Evolutionary conservation across 2,113 vertebrate genomes (phyloP), one percentile per base, ranked within the genome.

Genomic region (Ramphastos sulfuratus): DNA sequence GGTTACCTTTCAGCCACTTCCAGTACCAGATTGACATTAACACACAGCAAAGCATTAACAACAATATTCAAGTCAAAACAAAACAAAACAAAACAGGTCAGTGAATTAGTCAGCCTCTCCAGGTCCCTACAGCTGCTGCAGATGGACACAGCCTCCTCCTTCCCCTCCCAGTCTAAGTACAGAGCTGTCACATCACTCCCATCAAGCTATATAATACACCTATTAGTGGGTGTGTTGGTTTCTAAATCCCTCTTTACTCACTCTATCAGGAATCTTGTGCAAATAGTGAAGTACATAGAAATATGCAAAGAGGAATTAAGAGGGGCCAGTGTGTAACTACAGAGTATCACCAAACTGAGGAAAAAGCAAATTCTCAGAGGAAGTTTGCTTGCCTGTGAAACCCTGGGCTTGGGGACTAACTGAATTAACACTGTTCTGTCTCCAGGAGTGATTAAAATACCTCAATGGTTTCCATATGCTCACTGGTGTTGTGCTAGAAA

Each of bases 391-490:
- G 67, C 54, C 56, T 69, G 31, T 70, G 79, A 73, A 87, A 37
- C n/a, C 25, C 64, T 39, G 67, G 74, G 83, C 58, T 48, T 28
- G 28, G 10, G 71, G 37, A 64, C 35, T 42, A 60, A 59, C 33
- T n/a, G 59, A 75, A 50, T 84, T 56, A 91, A 85, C 69, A 44
- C 27, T 21, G 4, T 9, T 71, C 82, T 44, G 5, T 15, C 69
- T 44, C 23, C n/a, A 61, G 73, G 7, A 86, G 78, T 4, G 70
- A 65, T 91, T 88, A 52, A 94, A 96, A 88, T 31, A 81, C 59
- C 85, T 90, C 15, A 1, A 72, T 5, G 15, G 73, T 33, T 95
- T 95, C 94, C 89, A 84, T 74, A 84, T 90, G 82, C 69, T 83
- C 20, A n/a, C 69, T 81, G 80, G 61, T 87, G 79, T 2, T 88